A percentile compares a stretch with the other conserved stretches of the same genome.
These are phyloP conservation scores for Odontamblyopus lacepedii DNA, from an alignment of 2,797 vertebrate genomes.

Conservation along the genomic window DNA sequence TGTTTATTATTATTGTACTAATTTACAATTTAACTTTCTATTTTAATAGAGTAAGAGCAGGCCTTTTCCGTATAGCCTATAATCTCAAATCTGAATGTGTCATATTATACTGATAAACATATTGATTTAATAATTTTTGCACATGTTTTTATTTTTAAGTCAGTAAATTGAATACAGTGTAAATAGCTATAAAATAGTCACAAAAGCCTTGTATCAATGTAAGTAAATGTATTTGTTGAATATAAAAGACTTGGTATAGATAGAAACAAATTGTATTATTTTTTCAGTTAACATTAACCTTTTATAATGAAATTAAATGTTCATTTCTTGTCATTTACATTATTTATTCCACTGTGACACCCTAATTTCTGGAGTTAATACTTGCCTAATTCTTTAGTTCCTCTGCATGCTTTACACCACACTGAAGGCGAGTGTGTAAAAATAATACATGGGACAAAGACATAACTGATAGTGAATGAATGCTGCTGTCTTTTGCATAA, in stretches of 20 bases:
- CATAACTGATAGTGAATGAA: constrained; percentile 57
- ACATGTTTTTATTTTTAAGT: not conserved
- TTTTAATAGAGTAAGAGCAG: not conserved
- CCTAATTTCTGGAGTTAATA: constrained; percentile 29
- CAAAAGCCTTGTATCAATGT: not conserved
- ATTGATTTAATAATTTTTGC: not conserved
- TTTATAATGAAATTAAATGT: constrained; percentile 6
- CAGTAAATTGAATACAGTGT: not conserved
- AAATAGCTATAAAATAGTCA: not conserved
- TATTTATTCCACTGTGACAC: constrained; percentile 46
- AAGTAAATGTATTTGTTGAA: not conserved
- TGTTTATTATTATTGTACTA: not conserved
- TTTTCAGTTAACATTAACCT: not conserved
- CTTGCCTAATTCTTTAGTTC: constrained; percentile 83
- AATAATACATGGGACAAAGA: constrained; percentile 63
- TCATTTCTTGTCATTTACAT: constrained; percentile 12
- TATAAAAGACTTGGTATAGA: not conserved
- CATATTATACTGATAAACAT: not conserved
- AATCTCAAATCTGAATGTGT: not conserved
- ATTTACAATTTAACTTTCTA: not conserved
- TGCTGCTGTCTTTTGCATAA: constrained; percentile 66
- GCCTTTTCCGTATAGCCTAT: not conserved
- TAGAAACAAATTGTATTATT: not conserved
- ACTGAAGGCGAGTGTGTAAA: constrained; percentile 55
- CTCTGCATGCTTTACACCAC: constrained; percentile 72